These are phyloP conservation scores for Neodontobutis hainanensis DNA, from an alignment of 2,113 vertebrate genomes.

Conservation along the genomic window DNA sequence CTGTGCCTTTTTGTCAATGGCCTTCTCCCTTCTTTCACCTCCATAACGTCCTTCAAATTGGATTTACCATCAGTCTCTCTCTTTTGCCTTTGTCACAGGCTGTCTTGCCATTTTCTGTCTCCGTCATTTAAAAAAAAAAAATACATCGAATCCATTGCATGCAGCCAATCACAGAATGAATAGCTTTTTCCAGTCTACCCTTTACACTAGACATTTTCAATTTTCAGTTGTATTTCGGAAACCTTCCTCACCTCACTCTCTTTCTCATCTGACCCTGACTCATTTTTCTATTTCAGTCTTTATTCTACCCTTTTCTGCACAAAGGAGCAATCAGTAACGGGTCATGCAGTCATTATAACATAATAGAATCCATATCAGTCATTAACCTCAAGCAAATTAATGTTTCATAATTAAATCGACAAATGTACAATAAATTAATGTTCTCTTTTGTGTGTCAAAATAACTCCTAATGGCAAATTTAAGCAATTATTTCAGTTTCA, in stretches of 20 bases:
- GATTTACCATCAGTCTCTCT: slow-evolving; percentile 42
- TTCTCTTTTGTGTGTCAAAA: not conserved
- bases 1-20: slow-evolving; percentile 27
- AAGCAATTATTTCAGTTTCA: not conserved
- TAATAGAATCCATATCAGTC: not conserved
- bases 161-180: slow-evolving; percentile 17
- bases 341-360: not conserved
- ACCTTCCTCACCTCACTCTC: slow-evolving; percentile 13
- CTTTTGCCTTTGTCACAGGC: slow-evolving; percentile 13
- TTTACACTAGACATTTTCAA: slow-evolving; percentile 37
- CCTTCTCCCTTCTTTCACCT: slow-evolving; percentile 22
- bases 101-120: slow-evolving; percentile 12
- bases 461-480: not conserved
- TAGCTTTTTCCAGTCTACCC: slow-evolving; percentile 1
- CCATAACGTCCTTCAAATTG: slow-evolving; percentile 43
- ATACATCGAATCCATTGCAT: slow-evolving; percentile 42
- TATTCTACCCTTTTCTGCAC: not conserved
- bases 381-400: not conserved
- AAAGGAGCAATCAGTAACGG: not conserved
- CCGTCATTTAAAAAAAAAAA: not conserved
- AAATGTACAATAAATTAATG: not conserved
- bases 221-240: slow-evolving; percentile 29
- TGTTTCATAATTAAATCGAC: not conserved
- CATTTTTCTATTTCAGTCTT: not conserved
- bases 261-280: not conserved